These are phyloP conservation scores for Lampropteryx suffumata DNA, from an alignment of 2,888 invertebrate genomes.

Conservation along the genomic window DNA sequence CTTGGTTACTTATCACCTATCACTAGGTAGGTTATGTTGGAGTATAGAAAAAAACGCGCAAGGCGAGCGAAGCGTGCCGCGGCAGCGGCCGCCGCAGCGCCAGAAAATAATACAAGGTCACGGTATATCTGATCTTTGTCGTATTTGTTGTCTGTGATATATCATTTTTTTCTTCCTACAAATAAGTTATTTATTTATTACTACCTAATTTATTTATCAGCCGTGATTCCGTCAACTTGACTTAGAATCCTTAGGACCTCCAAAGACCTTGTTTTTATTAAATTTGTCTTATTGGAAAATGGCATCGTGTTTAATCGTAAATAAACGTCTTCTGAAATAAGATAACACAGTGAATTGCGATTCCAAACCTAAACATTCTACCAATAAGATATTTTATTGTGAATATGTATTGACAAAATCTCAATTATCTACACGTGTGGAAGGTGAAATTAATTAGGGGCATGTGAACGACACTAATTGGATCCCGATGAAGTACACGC, in stretches of 20 bases:
- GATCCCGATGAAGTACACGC: slow-evolving; percentile 25
- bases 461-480: slow-evolving; percentile 33
- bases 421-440: slow-evolving; percentile 23
- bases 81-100: too few species aligned
- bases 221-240: not conserved
- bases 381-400: slow-evolving; percentile 15
- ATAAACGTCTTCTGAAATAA: slow-evolving; percentile 3
- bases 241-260: not conserved
- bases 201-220: too few species aligned
- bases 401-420: not conserved
- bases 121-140: too few species aligned
- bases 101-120: too few species aligned
- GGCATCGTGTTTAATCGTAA: not conserved
- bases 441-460: slow-evolving; percentile 30
- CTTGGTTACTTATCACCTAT: too few species aligned
- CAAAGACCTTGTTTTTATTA: not conserved
- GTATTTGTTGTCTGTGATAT: too few species aligned
- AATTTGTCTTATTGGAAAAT: slow-evolving; percentile 8
- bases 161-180: too few species aligned
- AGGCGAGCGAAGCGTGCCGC: too few species aligned
- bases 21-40: too few species aligned
- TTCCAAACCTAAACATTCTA: not conserved
- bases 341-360: not conserved
- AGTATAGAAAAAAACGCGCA: too few species aligned
- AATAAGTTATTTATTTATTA: too few species aligned